Evolutionary conservation across 2,113 vertebrate species (phyloP).

Genomic region (Atlantisia rogersi): DNA sequence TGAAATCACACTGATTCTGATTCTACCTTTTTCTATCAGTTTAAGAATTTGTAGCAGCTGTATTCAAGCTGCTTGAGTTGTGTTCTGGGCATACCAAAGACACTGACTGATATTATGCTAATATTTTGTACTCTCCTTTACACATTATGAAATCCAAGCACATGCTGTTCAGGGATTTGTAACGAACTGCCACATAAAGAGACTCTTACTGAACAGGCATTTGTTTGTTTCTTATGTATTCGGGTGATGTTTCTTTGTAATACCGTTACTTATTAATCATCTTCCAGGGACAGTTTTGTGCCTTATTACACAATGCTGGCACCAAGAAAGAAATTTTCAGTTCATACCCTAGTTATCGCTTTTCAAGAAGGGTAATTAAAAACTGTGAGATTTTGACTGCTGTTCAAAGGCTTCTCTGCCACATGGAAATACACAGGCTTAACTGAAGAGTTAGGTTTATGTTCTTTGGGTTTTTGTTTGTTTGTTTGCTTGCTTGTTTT

Average conservation of each 20-base stretch:
- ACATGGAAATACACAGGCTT: background rate
- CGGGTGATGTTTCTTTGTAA: background rate
- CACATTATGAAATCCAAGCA: background rate
- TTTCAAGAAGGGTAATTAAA: background rate
- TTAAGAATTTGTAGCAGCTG: background rate
- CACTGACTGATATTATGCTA: background rate
- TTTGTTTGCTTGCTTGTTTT: background rate
- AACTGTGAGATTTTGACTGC: background rate
- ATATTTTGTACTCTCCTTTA: background rate
- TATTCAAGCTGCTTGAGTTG: background rate
- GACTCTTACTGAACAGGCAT: background rate
- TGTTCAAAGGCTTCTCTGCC: background rate
- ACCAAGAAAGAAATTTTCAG: background rate
- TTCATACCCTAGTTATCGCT: background rate
- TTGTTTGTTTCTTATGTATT: background rate
- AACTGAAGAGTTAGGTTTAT: background rate
- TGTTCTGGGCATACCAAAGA: background rate
- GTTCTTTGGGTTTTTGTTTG: background rate
- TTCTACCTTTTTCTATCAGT: background rate
- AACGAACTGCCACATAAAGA: background rate
- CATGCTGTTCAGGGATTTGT: background rate
- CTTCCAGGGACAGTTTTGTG: background rate
- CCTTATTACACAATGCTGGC: background rate
- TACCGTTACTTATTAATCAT: background rate
- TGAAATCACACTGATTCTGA: background rate